A percentile compares a stretch with the other conserved stretches of the same genome.
Conservation (phyloP, 2,797 vertebrate genomes). For the Rhynchotus rufescens region DNA sequence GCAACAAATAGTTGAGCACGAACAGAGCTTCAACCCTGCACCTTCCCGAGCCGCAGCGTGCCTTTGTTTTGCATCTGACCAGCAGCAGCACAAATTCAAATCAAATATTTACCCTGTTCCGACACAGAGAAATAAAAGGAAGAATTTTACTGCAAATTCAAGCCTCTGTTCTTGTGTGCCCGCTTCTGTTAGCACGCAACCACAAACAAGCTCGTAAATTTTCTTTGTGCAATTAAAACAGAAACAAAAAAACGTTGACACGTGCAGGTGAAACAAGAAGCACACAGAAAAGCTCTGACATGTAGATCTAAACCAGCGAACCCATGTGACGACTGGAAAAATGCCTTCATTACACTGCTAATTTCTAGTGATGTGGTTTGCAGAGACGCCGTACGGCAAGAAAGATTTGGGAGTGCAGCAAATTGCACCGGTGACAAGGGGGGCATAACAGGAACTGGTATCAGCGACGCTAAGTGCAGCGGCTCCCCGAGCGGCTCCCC, state of each 20-base stretch:
- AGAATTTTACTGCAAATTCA: neutral
- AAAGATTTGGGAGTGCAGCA: neutral
- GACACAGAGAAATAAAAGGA: neutral
- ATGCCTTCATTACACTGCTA: neutral
- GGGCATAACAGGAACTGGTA: neutral
- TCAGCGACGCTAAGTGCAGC: neutral
- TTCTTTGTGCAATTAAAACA: neutral
- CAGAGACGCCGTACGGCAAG: conserved; percentile 1
- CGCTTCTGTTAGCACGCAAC: neutral
- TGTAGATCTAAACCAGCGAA: neutral
- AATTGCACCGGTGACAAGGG: neutral
- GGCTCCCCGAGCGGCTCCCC: neutral
- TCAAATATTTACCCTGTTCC: conserved; percentile 21
- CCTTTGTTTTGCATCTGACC: neutral
- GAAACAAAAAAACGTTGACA: neutral
- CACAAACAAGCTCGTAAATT: neutral
- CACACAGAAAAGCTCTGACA: neutral
- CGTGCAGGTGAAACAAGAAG: neutral
- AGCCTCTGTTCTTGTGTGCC: rapidly evolving
- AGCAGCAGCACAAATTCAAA: neutral
- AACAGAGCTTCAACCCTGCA: neutral
- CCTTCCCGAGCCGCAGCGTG: neutral
- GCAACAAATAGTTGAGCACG: neutral
- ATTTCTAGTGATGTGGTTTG: conserved; percentile 30
- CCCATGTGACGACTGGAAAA: neutral